Evolutionary conservation across 2,797 vertebrate species (phyloP), one percentile per base, ranked within the genome.

Genomic region (Chelon auratus): DNA sequence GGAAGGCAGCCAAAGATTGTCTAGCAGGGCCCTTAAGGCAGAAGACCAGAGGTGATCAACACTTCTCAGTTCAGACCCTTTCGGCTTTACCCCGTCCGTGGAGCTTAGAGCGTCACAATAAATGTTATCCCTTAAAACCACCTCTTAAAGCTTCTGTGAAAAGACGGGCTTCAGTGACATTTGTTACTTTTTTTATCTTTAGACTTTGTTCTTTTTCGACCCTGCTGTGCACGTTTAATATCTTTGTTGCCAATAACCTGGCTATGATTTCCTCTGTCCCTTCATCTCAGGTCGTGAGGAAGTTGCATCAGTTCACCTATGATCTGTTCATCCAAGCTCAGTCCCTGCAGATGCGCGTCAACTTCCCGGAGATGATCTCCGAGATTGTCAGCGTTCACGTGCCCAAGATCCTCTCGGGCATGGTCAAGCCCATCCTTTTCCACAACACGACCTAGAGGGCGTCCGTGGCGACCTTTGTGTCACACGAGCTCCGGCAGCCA

Each of bases 311-410:
- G 92, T 98, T 98, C 93, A 97, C 97, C 65, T 98, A 97, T 52
- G 96, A 98, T 85, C 95, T 97, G 51, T 95, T 96, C 77, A 93
- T 97, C 78, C 96, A 97, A 89, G 95, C 97, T 0, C 96, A 97
- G 72, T 94, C 96, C 90, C 94, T 96, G 89, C 96, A 95, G 50
- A 93, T 76, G 4, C 83, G 60, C 0, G 95, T 98, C 91, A 96
- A 94, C 93, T 98, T 96, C 88, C 97, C 97, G 0, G 97, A 98
- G 93, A 98, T 98, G 97, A 97, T 98, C 94, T 95, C 96, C 0
- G 97, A 98, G 93, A 98, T 98, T 72, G 97, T 98, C 86, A 97
- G 97, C 66, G 96, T 97, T 60, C 97, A 98, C 63, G 97, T 98
- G 80, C 97, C 97, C 91, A 97, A 97, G 94, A 97, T 98, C 87